Conservation (phyloP, 2,797 vertebrate genomes). For the Labeo calbasu region DNA sequence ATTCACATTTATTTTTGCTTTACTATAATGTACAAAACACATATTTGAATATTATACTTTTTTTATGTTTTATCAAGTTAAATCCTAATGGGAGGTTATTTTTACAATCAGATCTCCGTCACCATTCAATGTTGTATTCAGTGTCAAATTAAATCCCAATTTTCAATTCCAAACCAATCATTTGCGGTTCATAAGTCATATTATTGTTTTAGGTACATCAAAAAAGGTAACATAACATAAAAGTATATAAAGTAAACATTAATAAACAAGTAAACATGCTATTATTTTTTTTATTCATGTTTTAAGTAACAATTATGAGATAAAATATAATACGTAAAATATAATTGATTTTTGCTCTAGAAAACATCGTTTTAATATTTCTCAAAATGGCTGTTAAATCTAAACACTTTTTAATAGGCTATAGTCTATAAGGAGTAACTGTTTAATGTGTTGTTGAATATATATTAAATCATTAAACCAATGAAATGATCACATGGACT, state of each 20-base stretch:
- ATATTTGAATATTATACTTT: neutral
- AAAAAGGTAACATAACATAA: neutral
- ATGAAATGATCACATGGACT: neutral
- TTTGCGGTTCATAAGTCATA: neutral
- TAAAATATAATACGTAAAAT: no score
- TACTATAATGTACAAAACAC: neutral
- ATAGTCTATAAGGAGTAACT: neutral
- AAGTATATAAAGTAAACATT: neutral
- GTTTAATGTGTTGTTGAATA: neutral
- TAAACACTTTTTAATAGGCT: neutral
- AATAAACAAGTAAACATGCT: no score
- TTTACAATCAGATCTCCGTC: neutral
- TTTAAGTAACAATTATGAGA: neutral
- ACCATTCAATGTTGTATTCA: neutral
- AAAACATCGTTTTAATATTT: neutral
- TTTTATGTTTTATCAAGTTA: neutral
- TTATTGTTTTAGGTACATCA: neutral
- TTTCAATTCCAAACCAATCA: neutral
- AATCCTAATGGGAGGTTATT: neutral
- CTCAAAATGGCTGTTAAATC: neutral
- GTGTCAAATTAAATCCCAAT: neutral
- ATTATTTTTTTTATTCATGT: neutral
- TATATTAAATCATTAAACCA: neutral
- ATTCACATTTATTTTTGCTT: conserved; percentile 16
- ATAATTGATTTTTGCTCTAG: no score